Conservation (phyloP, 2,113 vertebrate species). For the Fregata magnificens region DNA sequence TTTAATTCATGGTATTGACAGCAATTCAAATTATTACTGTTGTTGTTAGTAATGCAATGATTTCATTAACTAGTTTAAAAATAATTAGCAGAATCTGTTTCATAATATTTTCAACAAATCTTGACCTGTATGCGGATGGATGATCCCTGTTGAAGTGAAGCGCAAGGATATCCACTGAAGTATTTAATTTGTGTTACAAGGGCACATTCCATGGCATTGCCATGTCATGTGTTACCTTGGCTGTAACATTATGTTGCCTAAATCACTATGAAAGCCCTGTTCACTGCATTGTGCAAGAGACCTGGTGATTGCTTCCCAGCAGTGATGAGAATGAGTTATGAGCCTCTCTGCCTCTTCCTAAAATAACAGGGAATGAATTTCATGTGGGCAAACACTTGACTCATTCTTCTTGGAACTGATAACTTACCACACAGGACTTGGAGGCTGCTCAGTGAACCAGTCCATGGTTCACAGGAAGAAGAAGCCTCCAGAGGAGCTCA, state of each 20-base stretch:
- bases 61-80: background rate
- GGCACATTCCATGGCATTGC: background rate
- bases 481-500: conserved; percentile 60
- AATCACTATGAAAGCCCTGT: background rate
- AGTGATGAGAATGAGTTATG: conserved; percentile 55
- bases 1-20: background rate
- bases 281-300: conserved; percentile 49
- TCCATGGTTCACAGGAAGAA: conserved; percentile 60
- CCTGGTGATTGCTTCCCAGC: conserved; percentile 56
- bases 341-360: conserved; percentile 50
- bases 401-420: conserved; percentile 66
- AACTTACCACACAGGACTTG: conserved; percentile 60
- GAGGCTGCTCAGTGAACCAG: conserved; percentile 55
- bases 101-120: background rate
- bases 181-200: background rate
- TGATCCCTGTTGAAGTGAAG: background rate
- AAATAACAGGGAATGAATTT: conserved; percentile 62
- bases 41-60: background rate
- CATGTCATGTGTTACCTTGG: conserved; percentile 31
- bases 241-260: conserved; percentile 13
- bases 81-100: background rate
- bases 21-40: background rate
- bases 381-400: conserved; percentile 65
- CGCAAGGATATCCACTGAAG: background rate
- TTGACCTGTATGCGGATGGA: background rate